Evolutionary conservation across 1,140 invertebrate species (phyloP), one percentile per base, ranked within the genome.

Genomic region (Bombus consobrinus): DNA sequence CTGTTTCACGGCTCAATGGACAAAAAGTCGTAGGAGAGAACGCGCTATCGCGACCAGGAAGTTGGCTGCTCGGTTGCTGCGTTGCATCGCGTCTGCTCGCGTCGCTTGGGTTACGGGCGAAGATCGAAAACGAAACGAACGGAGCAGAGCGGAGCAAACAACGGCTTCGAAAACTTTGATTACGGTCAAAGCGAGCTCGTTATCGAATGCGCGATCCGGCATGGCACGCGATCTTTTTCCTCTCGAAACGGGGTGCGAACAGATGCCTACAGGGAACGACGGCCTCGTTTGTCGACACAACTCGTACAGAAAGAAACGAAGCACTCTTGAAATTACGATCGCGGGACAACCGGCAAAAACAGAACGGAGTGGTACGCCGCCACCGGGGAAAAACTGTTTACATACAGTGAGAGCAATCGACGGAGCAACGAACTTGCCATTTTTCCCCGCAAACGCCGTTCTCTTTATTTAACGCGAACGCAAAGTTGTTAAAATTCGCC

Each of bases 111-210:
- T 6, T 18, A n/a, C 32, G n/a, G 15, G 5, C 39, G 32, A 18
- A 66, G 75, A 85, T 32, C 22, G 37, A 64, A 72, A 81, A 85
- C 66, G 86, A 81, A 57, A 28, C 72, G 59, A 66, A 41, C n/a
- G 64, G 41, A 43, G 66, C 59, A 34, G 43, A 4, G 18, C 4
- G 39, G 47, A 1, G 25, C 76, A 71, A 84, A 81, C 74, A 85
- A 81, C 71, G 81, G 32, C n/a, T 28, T 69, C 43, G 73, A 81
- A 85, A 89, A 59, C 76, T 78, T 71, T 74, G 72, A 85, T 88
- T 69, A 57, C 62, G 28, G 62, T n/a, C 66, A 34, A 74, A 78
- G 62, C 66, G 43, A 69, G 47, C 53, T 84, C 77, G 75, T 84
- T 71, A 79, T 84, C 75, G 74, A 68, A 84, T 69, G 15, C 53